These are phyloP conservation scores for Perizoma affinitatum DNA, from an alignment of 2,888 invertebrate species.

Conservation along the genomic window DNA sequence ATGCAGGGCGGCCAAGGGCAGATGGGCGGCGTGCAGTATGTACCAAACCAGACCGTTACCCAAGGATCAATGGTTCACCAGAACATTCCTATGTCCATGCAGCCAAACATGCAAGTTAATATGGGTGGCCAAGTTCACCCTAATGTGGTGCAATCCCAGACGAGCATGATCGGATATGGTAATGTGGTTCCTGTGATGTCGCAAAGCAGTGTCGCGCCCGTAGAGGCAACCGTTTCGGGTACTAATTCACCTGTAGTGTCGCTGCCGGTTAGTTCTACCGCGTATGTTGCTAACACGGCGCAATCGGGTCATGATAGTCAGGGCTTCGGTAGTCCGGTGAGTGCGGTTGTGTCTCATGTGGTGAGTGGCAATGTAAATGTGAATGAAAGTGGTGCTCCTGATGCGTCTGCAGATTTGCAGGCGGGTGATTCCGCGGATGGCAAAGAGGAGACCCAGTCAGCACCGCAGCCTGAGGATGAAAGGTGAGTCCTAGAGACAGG, in stretches of 20 bases:
- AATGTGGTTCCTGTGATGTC: conserved; percentile 80
- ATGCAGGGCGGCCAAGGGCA: conserved; percentile 75
- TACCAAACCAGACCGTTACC: conserved; percentile 68
- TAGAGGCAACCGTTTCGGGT: conserved; percentile 76
- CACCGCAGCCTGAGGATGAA: conserved; percentile 76
- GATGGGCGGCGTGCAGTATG: conserved; percentile 74
- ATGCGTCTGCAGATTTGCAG: conserved; percentile 66
- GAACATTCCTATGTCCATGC: conserved; percentile 82
- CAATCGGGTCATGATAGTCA: conserved; percentile 75
- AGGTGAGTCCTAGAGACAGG: conserved; percentile 60
- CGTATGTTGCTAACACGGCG: conserved; percentile 63
- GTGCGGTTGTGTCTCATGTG: conserved; percentile 75
- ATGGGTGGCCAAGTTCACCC: conserved; percentile 77
- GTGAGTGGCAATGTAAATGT: conserved; percentile 76
- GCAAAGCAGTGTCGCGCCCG: conserved; percentile 76
- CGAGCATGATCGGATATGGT: conserved; percentile 76
- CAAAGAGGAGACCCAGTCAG: conserved; percentile 71
- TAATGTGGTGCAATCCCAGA: conserved; percentile 79
- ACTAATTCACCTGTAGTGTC: conserved; percentile 82
- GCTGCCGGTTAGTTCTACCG: conserved; percentile 74
- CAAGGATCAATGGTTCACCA: conserved; percentile 77
- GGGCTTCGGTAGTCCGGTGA: conserved; percentile 81
- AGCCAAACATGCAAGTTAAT: conserved; percentile 74
- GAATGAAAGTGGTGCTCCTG: conserved; percentile 77
- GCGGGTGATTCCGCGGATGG: conserved; percentile 71